Evolutionary conservation across 2,113 vertebrate species (phyloP).

Genomic region (Chelonoidis abingdonii): DNA sequence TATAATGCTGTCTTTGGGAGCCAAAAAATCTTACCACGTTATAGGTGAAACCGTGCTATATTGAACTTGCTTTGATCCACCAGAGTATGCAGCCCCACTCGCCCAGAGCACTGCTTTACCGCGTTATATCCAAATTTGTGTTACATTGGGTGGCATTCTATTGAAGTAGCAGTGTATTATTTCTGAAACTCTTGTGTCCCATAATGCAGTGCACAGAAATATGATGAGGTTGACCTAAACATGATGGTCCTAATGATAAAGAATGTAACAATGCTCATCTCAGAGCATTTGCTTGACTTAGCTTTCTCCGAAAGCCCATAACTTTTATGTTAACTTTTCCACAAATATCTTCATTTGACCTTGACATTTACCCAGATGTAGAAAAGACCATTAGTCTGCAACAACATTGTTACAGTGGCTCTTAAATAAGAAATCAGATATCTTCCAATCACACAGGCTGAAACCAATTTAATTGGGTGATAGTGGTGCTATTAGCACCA

Average conservation of each 20-base stretch:
- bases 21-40: too few species aligned
- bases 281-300: background rate
- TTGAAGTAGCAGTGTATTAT: background rate
- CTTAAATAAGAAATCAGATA: background rate
- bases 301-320: background rate
- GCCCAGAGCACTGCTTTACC: too few species aligned
- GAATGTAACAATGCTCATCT: background rate
- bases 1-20: too few species aligned
- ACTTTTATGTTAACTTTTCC: slow-evolving; percentile 1
- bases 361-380: background rate
- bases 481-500: background rate
- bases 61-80: too few species aligned
- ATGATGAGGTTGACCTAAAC: background rate
- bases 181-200: background rate
- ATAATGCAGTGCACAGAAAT: background rate
- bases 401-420: background rate
- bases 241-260: slow-evolving; percentile 8
- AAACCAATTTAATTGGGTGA: slow-evolving; percentile 1
- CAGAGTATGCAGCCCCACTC: too few species aligned
- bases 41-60: too few species aligned
- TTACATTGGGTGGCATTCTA: too few species aligned
- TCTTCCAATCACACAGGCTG: background rate
- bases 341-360: background rate
- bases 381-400: background rate
- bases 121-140: too few species aligned